phyloP scores from a whole-genome alignment of 2,888 invertebrate genomes.

The Ormyrus pomaceus region DNA sequence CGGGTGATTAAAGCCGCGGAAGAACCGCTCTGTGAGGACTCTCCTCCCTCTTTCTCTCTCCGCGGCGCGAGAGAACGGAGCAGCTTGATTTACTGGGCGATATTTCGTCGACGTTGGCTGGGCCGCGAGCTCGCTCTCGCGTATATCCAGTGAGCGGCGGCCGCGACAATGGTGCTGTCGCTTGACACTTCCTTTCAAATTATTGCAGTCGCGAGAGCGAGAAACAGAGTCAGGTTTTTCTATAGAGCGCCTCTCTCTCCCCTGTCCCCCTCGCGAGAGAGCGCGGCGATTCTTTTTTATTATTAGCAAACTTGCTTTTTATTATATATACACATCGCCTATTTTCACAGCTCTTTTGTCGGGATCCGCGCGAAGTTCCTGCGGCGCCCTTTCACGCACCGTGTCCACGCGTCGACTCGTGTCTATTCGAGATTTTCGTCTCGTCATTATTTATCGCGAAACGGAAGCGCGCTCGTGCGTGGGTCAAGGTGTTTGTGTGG shows the following conservation, averaged over 20 bases:
- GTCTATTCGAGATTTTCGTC: slow-evolving; percentile 1
- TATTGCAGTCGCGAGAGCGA: slow-evolving; percentile 64
- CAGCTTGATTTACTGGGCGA: slow-evolving; percentile 73
- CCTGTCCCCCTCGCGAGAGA: slow-evolving; percentile 49
- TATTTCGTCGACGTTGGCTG: slow-evolving; percentile 72
- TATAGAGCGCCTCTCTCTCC: slow-evolving; percentile 61
- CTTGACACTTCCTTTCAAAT: slow-evolving; percentile 75
- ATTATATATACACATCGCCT: no score
- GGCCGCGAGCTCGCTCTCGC: slow-evolving; percentile 59
- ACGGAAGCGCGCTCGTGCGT: slow-evolving; percentile 13
- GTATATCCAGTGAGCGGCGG: slow-evolving; percentile 63
- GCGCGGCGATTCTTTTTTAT: slow-evolving; percentile 59
- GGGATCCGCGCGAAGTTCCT: slow-evolving; percentile 55
- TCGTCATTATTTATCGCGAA: slow-evolving; percentile 35
- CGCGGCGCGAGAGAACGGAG: slow-evolving; percentile 40
- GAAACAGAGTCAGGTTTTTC: slow-evolving; percentile 59
- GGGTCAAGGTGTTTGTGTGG: slow-evolving; percentile 18
- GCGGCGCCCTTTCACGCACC: slow-evolving; percentile 58
- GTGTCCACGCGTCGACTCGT: neutral
- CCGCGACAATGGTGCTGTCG: slow-evolving; percentile 72
- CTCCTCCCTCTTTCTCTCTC: slow-evolving; percentile 15
- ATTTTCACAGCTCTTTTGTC: neutral
- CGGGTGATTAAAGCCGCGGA: slow-evolving; percentile 62
- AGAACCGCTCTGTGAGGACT: slow-evolving; percentile 57
- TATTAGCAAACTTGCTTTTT: slow-evolving; percentile 37